Evolutionary conservation across 1,140 invertebrate genomes (phyloP), one percentile per base, ranked within the genome.

Genomic region (Acromyrmex echinatior): DNA sequence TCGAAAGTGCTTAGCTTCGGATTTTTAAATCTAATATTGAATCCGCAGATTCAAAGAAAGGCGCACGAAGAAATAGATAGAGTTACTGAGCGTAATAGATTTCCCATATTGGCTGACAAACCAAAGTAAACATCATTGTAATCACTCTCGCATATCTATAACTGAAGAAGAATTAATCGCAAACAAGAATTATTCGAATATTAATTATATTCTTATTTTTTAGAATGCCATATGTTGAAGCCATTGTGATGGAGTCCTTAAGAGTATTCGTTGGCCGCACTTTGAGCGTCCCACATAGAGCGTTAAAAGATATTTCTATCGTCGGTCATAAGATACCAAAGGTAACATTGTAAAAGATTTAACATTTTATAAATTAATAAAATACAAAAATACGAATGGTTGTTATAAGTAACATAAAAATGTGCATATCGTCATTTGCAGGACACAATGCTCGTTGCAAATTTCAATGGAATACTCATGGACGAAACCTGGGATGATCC

Each of bases 371-470:
- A 53, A 71, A 0, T 60, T 28, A 21, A 12, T 18, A 28, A 65
- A 14, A 85, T 68, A 66, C 78, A 71, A 51, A 51, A 12, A 12
- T 49, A 49, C 25, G 31, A 84, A 45, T 39, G 1, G 62, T 53
- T 45, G 6, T 70, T 66, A 66, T 25, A 14, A 25, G n/a, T 70
- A 14, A 51, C 4, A 68, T 66, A 16, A 71, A 71, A 45, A 70
- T 28, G 14, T 51, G 6, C 49, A 49, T 16, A 28, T 60, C 18
- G 28, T 56, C 7, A 31, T 31, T 96, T 96, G 21, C 92, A 98
- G 97, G 97, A 98, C 85, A 98, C 98, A 28, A 98, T 98, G 96
- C 96, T 99, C 0, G 96, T 98, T 7, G 97, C 97, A n/a, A 99
- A 98, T 93, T 97, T 98, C 89, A 97, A 97, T 82, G 97, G 96